phyloP scores from a whole-genome alignment of 2,113 vertebrate genomes.

The Regulus satrapa region DNA sequence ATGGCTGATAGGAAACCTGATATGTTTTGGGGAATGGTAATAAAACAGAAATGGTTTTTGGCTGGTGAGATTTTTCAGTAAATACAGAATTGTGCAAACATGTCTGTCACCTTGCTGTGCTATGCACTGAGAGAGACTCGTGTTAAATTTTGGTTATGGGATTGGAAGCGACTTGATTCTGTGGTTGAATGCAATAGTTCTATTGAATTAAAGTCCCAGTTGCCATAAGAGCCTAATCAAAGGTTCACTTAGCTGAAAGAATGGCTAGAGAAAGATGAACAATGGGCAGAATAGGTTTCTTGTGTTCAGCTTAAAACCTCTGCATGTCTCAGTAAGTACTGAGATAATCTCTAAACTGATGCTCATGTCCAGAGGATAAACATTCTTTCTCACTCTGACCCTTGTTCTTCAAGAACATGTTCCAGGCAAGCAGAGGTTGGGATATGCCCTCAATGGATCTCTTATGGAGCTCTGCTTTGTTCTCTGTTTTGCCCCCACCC shows the following conservation, averaged over 20 bases:
- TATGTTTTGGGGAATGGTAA: constrained; percentile 51
- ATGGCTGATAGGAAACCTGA: constrained; percentile 80
- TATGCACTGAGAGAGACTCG: neutral
- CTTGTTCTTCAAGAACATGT: neutral
- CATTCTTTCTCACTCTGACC: neutral
- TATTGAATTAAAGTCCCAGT: neutral
- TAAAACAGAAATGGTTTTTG: constrained; percentile 22
- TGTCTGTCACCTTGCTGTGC: constrained; percentile 26
- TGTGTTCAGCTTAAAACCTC: neutral
- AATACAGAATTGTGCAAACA: constrained; percentile 54
- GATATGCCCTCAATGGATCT: neutral
- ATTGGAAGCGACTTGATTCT: neutral
- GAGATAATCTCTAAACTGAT: neutral
- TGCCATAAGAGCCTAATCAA: neutral
- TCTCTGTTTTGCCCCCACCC: neutral
- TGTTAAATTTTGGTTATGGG: neutral
- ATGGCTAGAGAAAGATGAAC: neutral
- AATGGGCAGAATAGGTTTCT: neutral
- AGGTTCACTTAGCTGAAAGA: neutral
- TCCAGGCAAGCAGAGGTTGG: neutral
- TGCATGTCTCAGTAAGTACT: neutral
- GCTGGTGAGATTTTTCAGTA: constrained; percentile 34
- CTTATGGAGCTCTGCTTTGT: neutral
- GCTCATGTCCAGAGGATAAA: neutral
- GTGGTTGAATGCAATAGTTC: neutral